Base-by-base conservation (phyloP, 2,797 vertebrate species). In the Coregonus sp. region DNA sequence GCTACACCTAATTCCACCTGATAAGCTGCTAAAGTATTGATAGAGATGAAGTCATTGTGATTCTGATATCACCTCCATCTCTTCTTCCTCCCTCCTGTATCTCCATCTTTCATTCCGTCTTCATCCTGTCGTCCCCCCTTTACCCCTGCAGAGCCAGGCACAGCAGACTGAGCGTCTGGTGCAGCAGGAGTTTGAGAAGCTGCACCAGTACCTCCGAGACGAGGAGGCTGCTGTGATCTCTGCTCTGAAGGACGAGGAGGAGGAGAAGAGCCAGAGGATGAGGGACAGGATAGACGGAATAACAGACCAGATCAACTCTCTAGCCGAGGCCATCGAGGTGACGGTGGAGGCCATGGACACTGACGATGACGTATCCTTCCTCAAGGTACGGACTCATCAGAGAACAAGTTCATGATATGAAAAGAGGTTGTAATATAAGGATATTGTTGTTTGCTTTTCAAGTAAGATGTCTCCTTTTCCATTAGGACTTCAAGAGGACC, bases 101-200 rank as follows among this genome's bases (percentile, higher is more conserved):
- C 2, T 47, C 40, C 40, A 11, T 9, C 9, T 11, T 47, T 47
- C 40, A 12, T 47, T 47, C 40, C 40, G 11, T 47, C 40, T 12
- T 12, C 11, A 1, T 3, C 40, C 40, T 3, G 40, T 47, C 9
- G 0, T 47, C 40, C 0, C 40, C 40, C 40, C 0, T 47, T 47
- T 63, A 9, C 5, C 33, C 25, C 72, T 11, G 50, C 84, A 92
- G 91, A 88, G 69, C 37, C 90, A 92, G 74, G 77, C 84, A 1
- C 83, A 83, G 31, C 81, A 88, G 70, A 81, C 85, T 0, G 80
- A 84, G 54, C 81, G 78, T 40, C 68, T 89, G 15, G 77, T 90
- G 54, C 87, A 82, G 80, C 85, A 85, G 5, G 88, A 92, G 81
- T 92, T 92, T 80, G 90, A 91, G 79, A 91, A 89, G 81, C 87